Percentiles rank a stretch among this genome's conserved stretches.
Conservation (phyloP, 1,140 invertebrate species). For the Apis mellifera region DNA sequence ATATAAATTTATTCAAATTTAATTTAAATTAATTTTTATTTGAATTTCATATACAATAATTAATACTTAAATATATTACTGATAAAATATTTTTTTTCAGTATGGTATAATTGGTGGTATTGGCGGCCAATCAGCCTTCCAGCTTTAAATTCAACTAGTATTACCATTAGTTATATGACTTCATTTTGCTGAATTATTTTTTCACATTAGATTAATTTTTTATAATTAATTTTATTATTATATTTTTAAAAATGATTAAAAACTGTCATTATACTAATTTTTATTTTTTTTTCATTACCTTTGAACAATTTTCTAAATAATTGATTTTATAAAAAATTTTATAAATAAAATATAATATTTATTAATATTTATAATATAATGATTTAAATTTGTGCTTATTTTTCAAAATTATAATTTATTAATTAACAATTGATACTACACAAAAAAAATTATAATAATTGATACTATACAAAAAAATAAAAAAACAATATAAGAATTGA, state of each 20-base stretch:
- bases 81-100: constrained; percentile 81
- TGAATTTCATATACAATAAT: neutral
- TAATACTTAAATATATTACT: neutral
- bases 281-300: neutral
- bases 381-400: constrained; percentile 21
- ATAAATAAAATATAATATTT: neutral
- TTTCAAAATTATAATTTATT: neutral
- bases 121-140: constrained; percentile 87
- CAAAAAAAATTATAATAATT: neutral
- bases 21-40: constrained; percentile 23
- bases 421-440: neutral
- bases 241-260: constrained; percentile 10
- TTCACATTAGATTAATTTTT: constrained; percentile 14
- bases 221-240: constrained; percentile 12
- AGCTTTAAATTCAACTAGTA: constrained; percentile 81
- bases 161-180: constrained; percentile 86
- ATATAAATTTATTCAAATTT: constrained; percentile 17
- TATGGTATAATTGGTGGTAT: constrained; percentile 93
- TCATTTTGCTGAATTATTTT: constrained; percentile 84
- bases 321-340: neutral
- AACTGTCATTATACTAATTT: neutral
- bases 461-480: neutral
- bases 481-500: neutral
- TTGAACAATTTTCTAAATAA: neutral
- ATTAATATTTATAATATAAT: neutral